Conservation (phyloP, 53 echinoderm and acorn worm genomes). For the Henricia sp. region DNA sequence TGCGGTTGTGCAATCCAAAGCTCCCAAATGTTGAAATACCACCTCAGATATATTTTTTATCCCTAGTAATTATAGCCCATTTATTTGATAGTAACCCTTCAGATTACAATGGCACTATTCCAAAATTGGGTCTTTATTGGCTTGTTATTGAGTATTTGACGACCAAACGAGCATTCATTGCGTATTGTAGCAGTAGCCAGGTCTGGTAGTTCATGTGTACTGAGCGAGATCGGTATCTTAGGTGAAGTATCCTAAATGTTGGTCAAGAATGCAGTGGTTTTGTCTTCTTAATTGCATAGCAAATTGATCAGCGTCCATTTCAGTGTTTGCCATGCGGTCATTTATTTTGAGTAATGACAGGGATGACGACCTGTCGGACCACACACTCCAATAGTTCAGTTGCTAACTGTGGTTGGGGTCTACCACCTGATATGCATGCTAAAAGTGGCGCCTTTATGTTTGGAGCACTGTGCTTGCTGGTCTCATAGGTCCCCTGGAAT, state of each 20-base stretch:
- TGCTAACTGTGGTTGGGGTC: not conserved
- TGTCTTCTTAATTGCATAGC: conserved; percentile 27
- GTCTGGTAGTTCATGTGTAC: not conserved
- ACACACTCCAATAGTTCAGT: not conserved
- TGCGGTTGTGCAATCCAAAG: too few relatives aligned
- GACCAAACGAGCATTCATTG: not conserved
- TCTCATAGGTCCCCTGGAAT: too few relatives aligned
- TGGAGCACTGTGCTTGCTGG: too few relatives aligned
- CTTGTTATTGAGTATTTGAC: not conserved
- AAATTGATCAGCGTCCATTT: conserved; percentile 19
- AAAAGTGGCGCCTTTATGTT: too few relatives aligned
- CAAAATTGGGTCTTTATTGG: conserved; percentile 1
- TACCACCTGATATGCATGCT: too few relatives aligned
- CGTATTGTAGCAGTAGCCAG: not conserved
- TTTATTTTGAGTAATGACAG: not conserved
- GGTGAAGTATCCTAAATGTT: conserved; percentile 21
- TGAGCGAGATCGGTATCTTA: not conserved
- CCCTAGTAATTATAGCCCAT: too few relatives aligned
- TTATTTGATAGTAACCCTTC: too few relatives aligned
- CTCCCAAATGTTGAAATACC: too few relatives aligned
- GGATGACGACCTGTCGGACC: not conserved
- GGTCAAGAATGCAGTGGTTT: conserved; percentile 17
- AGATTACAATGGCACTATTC: not conserved
- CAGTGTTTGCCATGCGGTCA: conserved; percentile 1
- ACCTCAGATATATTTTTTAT: too few relatives aligned